Evolutionary conservation across 2,113 vertebrate genomes (phyloP).

Genomic region (Anguilla japonica): DNA sequence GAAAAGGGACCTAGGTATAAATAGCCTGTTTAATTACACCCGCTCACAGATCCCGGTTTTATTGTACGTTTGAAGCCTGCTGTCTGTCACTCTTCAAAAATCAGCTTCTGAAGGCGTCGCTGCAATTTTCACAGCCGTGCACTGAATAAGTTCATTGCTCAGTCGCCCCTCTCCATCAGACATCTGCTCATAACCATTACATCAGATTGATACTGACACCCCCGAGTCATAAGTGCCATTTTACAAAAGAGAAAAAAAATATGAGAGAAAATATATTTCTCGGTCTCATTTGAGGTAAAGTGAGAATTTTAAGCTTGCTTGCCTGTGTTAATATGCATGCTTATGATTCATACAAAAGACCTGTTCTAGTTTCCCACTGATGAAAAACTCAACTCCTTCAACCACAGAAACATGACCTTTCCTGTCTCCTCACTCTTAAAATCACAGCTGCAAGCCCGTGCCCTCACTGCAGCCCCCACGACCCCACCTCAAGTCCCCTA

Average conservation of each 20-base stretch:
- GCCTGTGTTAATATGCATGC: background rate
- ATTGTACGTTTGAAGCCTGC: background rate
- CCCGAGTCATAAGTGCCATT: background rate
- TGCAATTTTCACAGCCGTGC: slow-evolving; percentile 18
- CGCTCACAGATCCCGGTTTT: background rate
- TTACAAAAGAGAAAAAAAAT: background rate
- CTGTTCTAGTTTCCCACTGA: background rate
- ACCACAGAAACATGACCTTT: background rate
- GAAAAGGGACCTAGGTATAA: slow-evolving; percentile 22
- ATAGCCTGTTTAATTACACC: slow-evolving; percentile 30
- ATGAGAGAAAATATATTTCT: background rate
- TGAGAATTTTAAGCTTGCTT: background rate
- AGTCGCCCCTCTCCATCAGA: slow-evolving; percentile 15
- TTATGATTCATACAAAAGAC: background rate
- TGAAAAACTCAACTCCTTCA: background rate
- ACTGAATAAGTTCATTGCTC: slow-evolving; percentile 23
- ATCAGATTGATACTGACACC: slow-evolving; percentile 3
- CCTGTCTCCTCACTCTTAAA: background rate
- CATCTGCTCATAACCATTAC: slow-evolving; percentile 10
- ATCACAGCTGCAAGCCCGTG: background rate
- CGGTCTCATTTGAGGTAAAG: background rate
- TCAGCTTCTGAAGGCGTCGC: slow-evolving; percentile 2
- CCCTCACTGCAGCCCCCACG: background rate
- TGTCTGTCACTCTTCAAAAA: slow-evolving; percentile 21
- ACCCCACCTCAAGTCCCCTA: background rate